Base-by-base conservation (phyloP, 2,888 invertebrate species). In the Zygaena filipendulae region DNA sequence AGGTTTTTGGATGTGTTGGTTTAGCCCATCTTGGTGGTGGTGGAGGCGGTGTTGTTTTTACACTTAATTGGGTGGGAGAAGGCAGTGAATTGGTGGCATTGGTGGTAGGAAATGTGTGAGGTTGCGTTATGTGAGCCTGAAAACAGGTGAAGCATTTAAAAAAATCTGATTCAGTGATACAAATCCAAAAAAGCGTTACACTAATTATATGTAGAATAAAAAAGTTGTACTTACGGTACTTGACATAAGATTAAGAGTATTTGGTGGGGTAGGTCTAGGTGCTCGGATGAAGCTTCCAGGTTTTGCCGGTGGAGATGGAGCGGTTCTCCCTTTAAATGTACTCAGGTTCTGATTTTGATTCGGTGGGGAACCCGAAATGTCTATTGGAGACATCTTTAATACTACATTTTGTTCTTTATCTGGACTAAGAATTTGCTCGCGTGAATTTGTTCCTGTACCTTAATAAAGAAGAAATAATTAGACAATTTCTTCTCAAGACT, bases 1-100 rank as follows among this genome's bases (percentile, higher is more conserved):
- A 36, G 37, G 70, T 70, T 40, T 83, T 80, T 13, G 80, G 71
- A 12, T 82, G 80, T 2, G 82, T 82, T 0, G 92, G 91, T 59
- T 92, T 92, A 0, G 91, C 87, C 91, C 92, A 92, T 48, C 92
- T 81, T 8, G 92, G 88, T 0, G 92, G 92, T 0, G 92, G 92
- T 1, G 91, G 90, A 4, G 92, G 92, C 2, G 92, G 92, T 16
- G 88, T 88, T 24, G 70, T 82, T 59, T 79, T 79, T 24, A 60
- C 49, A 34, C 51, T 59, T 24, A 40, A 27, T 39, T 57, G 69
- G 36, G 63, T 74, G 41, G 74, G 77, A 41, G 77, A 79, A 39
- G 66, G 63, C 49, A 63, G 69, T 30, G 59, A 58, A 42, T 62
- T 68, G 43, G 61, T 51, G 29, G 59, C 58, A 42, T 62, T 68